Base-by-base conservation (phyloP, 1,140 invertebrate species). In the Ectropis grisescens region DNA sequence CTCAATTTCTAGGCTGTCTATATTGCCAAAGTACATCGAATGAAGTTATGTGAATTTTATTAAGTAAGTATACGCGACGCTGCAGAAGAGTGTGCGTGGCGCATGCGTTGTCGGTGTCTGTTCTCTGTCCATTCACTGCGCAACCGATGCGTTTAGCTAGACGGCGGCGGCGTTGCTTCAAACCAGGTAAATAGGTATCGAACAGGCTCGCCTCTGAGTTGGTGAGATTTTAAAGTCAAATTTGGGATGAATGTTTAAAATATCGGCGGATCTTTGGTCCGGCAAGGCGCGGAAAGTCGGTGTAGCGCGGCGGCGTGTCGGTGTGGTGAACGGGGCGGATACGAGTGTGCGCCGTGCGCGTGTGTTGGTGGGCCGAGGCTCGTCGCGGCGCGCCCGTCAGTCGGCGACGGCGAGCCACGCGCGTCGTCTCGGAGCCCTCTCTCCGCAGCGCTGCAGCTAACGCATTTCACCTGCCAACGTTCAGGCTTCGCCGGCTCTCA, bases 321-420 rank as follows among this genome's bases (percentile, higher is more conserved):
- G 46, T 49, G 58, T 52, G 54, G 46, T 50, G 48, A 45, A 50
- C 38, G 43, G 44, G 54, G 46, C 36, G 46, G 41, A 47, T 34
- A 41, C 57, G 62, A 60, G 66, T 64, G 69, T 66, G 70, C 62
- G 61, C 53, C 41, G 46, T 66, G 68, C 61, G 59, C 58, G 59
- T 70, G 72, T 70, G 66, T 48, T 65, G 51, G 64, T 69, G 58
- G 40, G 50, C 41, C 53, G 48, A 51, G 61, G 46, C 51, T 59
- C 60, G 62, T 52, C 59, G 68, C 69, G 62, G 58, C 58, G 68
- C 69, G 65, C 61, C 61, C 66, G 67, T 74, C 68, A 79, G 70
- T 79, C 67, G 74, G 60, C 74, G 66, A 58, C 61, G 57, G 67
- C 70, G 58, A 75, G 62, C 65, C 74, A 70, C 67, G 67, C 71